Evolutionary conservation across 2,888 invertebrate species (phyloP), one percentile per base, ranked within the genome.

Genomic region (Ophioninae sp.): DNA sequence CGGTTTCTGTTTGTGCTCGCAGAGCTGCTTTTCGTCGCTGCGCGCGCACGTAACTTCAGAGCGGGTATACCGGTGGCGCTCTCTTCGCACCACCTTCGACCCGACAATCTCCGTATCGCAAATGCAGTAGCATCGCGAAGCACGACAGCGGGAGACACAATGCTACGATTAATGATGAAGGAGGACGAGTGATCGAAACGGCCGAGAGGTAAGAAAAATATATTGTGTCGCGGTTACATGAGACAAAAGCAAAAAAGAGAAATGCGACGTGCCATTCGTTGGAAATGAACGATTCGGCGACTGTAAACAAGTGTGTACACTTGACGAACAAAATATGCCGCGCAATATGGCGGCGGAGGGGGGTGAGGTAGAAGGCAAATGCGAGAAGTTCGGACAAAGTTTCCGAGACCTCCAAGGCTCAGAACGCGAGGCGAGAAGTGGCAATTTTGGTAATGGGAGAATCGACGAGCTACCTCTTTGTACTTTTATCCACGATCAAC

Each of bases 11-110:
- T 30, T 30, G 9, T 64, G 56, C 69, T 68, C n/a, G 51, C 81
- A 63, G 41, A 41, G 74, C 64, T 41, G 51, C 17, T 2, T 17
- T 51, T 17, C 17, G 17, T 51, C 10, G 67, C 71, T 41, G 73
- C 61, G 59, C 41, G 20, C 59, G 58, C 69, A 20, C 68, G 61
- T 51, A 51, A 17, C n/a, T 6, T 58, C 17, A 44, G 22, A 13
- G 30, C 9, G 61, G 30, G 5, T 30, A 75, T 75, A 13, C 17
- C 51, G 20, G 80, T 80, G 44, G 78, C 67, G 79, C 77, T 51
- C 79, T 79, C 78, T 81, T 58, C 17, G 13, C 56, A 59, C 68
- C 78, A 84, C 85, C 74, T 80, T 82, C 84, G 84, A 79, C 83
- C 83, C 81, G 76, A 39, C 83, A 79, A 85, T 75, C 80, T 64